Percentiles rank a stretch among this genome's conserved stretches.
Conservation (phyloP, 1,140 invertebrate genomes). For the Zaprionus camerounensis region DNA sequence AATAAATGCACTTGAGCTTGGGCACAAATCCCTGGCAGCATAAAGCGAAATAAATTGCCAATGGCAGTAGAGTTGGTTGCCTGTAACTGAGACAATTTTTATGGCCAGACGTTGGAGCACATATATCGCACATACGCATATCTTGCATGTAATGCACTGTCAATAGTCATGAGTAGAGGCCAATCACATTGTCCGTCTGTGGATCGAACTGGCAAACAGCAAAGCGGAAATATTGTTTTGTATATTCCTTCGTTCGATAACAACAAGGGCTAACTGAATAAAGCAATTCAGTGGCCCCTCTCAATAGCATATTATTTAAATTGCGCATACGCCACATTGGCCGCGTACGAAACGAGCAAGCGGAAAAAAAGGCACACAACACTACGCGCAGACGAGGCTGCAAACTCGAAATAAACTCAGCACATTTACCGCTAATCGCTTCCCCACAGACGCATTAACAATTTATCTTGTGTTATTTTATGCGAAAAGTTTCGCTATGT, state of each 20-base stretch:
- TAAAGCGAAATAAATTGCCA: slow-evolving; percentile 73
- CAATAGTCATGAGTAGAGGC: slow-evolving; percentile 9
- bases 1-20: slow-evolving; percentile 27
- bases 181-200: slow-evolving; percentile 12
- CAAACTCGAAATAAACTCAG: slow-evolving; percentile 69
- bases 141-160: slow-evolving; percentile 17
- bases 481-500: slow-evolving; percentile 70
- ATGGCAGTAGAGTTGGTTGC: slow-evolving; percentile 45
- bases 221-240: slow-evolving; percentile 25
- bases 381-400: slow-evolving; percentile 20
- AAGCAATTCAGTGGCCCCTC: background rate
- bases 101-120: slow-evolving; percentile 27
- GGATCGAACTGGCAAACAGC: slow-evolving; percentile 13
- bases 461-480: slow-evolving; percentile 82
- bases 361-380: background rate
- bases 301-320: slow-evolving; percentile 47
- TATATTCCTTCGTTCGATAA: slow-evolving; percentile 8
- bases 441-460: slow-evolving; percentile 82
- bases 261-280: slow-evolving; percentile 18
- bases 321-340: slow-evolving; percentile 46
- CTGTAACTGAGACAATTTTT: slow-evolving; percentile 55
- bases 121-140: background rate
- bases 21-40: slow-evolving; percentile 48
- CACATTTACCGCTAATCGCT: slow-evolving; percentile 81
- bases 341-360: slow-evolving; percentile 2